A percentile compares a stretch with the other conserved stretches of the same genome.
Evolutionary conservation across 1,140 invertebrate species (phyloP).

Genomic region (Tetramorium simillimum): DNA sequence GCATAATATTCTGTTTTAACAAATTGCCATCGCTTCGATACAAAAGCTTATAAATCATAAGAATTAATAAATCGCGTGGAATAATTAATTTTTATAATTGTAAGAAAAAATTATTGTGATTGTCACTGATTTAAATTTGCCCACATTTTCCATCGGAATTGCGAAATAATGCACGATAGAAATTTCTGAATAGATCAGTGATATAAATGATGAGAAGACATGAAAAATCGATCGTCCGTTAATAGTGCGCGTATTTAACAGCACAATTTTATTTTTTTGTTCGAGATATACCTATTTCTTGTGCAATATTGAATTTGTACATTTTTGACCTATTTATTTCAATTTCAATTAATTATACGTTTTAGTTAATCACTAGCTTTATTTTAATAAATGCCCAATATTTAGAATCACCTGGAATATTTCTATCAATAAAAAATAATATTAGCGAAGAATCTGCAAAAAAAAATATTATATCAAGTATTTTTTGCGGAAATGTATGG

Average conservation of each 20-base stretch:
- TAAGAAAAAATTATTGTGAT: not conserved
- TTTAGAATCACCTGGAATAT: no score
- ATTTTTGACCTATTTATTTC: not conserved
- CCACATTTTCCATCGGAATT: not conserved
- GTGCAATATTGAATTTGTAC: not conserved
- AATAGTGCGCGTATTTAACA: not conserved
- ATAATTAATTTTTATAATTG: not conserved
- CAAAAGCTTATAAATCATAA: not conserved
- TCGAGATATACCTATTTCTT: not conserved
- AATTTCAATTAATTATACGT: slow-evolving; percentile 2
- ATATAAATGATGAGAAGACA: not conserved
- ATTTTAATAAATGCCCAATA: not conserved
- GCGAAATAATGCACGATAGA: not conserved
- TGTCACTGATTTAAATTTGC: not conserved
- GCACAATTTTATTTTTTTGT: not conserved
- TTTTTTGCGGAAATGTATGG: not conserved
- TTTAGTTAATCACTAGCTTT: not conserved
- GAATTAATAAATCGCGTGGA: not conserved
- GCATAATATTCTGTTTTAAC: not conserved
- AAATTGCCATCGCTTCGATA: not conserved
- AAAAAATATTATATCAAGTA: no score
- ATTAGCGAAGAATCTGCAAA: no score
- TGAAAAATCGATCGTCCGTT: not conserved
- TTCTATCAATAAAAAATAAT: no score
- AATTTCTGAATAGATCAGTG: not conserved